Base-by-base conservation (phyloP, 2,888 invertebrate genomes). In the Urechis unicinctus region DNA sequence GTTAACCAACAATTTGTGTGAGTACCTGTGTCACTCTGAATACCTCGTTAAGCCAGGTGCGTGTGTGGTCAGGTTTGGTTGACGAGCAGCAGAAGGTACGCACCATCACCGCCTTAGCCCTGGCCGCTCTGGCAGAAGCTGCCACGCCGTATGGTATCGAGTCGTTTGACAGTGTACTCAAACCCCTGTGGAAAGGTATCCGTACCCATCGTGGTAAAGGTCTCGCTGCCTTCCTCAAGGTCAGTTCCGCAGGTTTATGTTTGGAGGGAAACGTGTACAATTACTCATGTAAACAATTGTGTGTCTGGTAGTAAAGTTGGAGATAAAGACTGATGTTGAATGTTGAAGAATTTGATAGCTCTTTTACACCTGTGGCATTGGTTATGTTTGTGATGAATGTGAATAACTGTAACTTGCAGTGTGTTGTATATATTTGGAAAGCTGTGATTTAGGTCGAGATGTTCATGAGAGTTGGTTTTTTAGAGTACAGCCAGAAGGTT, bases 101-200 rank as follows among this genome's bases (percentile, higher is more conserved):
- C 58, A 99, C 98, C 0, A 99, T 99, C 70, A 98, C 98, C 1
- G 98, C 98, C 28, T 81, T 99, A 71, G 97, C 97, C 17, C 88
- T 98, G 71, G 97, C 98, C 31, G 98, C 98, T 0, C 82, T 99
- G 29, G 98, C 98, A 22, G 98, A 99, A 82, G 97, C 98, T 13
- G 95, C 97, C 17, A 96, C 97, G 0, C 98, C 98, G 0, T 99
- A 99, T 73, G 98, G 98, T 82, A 99, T 99, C 73, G 98, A 99
- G 79, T 97, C 96, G 55, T 99, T 99, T 78, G 98, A 99, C 81
- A 96, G 95, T 0, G 98, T 99, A 0, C 83, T 99, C 53, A 99
- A 99, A 80, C 98, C 98, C 0, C 81, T 99, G 31, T 99, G 98
- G 98, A 96, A 97, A 79, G 97, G 97, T 83, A 96, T 97, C 69